phyloP scores from a whole-genome alignment of 2,113 vertebrate genomes.

The Neolamprologus ventralis region DNA sequence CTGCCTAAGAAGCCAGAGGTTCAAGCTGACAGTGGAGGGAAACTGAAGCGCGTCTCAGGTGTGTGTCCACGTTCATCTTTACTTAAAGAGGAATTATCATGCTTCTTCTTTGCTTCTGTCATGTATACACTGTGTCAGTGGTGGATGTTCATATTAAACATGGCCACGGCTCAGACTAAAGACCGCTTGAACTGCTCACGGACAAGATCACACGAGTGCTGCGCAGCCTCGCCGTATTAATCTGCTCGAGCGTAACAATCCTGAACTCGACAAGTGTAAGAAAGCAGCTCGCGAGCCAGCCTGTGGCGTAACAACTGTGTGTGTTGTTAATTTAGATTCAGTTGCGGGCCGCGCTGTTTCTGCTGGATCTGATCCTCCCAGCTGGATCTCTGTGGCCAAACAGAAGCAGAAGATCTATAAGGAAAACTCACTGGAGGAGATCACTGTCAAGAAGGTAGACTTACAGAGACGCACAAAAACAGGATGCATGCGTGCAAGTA shows the following conservation, averaged over 20 bases:
- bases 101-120: not conserved
- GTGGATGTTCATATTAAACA: not conserved
- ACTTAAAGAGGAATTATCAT: not conserved
- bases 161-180: not conserved
- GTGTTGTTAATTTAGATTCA: constrained; percentile 32
- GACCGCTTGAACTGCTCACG: not conserved
- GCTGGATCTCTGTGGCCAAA: constrained; percentile 80
- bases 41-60: constrained; percentile 58
- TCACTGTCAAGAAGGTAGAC: constrained; percentile 25
- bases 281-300: not conserved
- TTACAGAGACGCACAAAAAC: not conserved
- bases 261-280: not conserved
- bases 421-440: constrained; percentile 61
- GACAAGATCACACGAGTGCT: not conserved
- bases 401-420: constrained; percentile 79
- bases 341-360: not conserved
- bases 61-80: not conserved
- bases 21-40: constrained; percentile 50
- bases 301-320: not conserved
- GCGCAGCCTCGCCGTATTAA: not conserved
- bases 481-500: not conserved
- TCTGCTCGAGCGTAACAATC: not conserved
- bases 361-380: constrained; percentile 59
- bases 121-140: not conserved
- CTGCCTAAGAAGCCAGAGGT: constrained; percentile 49